These are phyloP conservation scores for Dicycla oo DNA, from an alignment of 2,888 invertebrate genomes.

Conservation along the genomic window DNA sequence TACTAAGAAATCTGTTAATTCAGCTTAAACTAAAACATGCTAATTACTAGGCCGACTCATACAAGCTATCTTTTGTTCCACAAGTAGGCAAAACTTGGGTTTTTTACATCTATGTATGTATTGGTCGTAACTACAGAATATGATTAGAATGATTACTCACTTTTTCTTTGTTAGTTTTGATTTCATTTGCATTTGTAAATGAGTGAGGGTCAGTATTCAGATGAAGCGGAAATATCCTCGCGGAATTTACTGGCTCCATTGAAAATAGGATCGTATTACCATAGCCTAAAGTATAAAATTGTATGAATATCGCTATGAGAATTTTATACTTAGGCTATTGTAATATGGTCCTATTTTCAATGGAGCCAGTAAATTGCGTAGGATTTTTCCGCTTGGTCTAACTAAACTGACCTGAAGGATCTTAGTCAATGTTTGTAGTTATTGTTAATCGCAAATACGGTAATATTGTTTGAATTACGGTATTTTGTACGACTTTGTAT, in stretches of 20 bases:
- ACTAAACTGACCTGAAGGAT: too few relatives aligned
- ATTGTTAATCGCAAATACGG: slow-evolving; percentile 18
- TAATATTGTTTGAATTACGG: slow-evolving; percentile 25
- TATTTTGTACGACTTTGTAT: background rate
- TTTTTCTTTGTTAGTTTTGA: slow-evolving; percentile 41
- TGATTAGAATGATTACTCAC: slow-evolving; percentile 50
- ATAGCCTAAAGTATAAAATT: too few relatives aligned
- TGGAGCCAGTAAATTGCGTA: too few relatives aligned
- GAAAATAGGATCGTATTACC: too few relatives aligned
- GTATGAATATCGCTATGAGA: too few relatives aligned
- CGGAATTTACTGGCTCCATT: too few relatives aligned
- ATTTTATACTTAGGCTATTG: too few relatives aligned
- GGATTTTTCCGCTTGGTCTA: too few relatives aligned
- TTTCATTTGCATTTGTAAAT: slow-evolving; percentile 37
- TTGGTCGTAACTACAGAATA: slow-evolving; percentile 5
- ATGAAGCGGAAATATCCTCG: too few relatives aligned
- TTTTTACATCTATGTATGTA: slow-evolving; percentile 36
- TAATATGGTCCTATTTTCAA: too few relatives aligned
- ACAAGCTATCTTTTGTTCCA: slow-evolving; percentile 51
- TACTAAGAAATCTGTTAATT: slow-evolving; percentile 50
- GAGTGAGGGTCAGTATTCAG: too few relatives aligned
- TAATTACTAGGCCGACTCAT: slow-evolving; percentile 50
- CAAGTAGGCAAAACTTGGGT: background rate
- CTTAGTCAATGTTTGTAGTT: slow-evolving; percentile 44
- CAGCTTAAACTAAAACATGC: slow-evolving; percentile 23